Percentiles rank a stretch among this genome's conserved stretches.
Conservation (phyloP, 2,888 invertebrate species). For the Galeopsomyia nigrocyanea region DNA sequence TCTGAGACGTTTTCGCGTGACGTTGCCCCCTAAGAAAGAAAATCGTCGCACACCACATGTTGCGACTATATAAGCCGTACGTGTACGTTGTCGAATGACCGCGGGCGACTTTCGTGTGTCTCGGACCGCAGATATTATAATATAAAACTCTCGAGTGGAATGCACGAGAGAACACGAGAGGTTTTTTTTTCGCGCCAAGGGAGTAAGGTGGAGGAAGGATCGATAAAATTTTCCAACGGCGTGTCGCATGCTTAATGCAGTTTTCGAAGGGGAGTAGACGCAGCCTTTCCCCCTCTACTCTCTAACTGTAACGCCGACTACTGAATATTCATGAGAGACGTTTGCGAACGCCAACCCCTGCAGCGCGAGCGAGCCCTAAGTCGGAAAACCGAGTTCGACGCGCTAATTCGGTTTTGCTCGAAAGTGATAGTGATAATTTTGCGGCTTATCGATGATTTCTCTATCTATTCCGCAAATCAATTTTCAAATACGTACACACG, state of each 20-base stretch:
- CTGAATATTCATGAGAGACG: constrained; percentile 20
- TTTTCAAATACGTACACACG: no score
- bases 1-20: no score
- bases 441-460: no score
- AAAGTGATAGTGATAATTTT: no score
- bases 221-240: constrained; percentile 14
- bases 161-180: constrained; percentile 1
- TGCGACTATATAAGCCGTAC: neutral
- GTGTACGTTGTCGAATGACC: neutral
- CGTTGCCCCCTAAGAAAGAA: no score
- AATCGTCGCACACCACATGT: no score
- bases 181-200: no score
- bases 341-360: neutral
- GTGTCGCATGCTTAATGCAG: constrained; percentile 22
- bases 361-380: neutral
- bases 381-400: neutral
- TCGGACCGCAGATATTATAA: neutral
- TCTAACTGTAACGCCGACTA: no score
- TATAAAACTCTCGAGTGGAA: neutral
- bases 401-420: no score
- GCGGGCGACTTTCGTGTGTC: neutral
- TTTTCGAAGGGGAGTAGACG: constrained; percentile 5
- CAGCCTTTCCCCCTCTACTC: no score
- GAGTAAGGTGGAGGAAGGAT: neutral
- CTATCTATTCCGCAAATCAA: no score